Base-by-base conservation (phyloP, 2,797 vertebrate species). In the Tenualosa thibaudeaui region DNA sequence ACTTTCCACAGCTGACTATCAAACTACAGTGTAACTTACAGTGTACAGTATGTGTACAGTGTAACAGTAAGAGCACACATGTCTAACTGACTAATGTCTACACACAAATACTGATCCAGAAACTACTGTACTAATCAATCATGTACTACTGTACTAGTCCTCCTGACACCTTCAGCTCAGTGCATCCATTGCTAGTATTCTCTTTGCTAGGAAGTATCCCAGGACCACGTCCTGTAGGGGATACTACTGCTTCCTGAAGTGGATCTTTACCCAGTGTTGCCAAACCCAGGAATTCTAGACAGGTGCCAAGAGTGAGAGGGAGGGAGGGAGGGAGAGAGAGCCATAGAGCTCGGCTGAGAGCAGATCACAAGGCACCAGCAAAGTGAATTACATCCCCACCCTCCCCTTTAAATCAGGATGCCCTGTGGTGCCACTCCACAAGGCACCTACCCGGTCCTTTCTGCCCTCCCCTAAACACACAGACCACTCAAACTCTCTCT, bases 391-490 rank as follows among this genome's bases (percentile, higher is more conserved):
- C 7, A 22, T 7, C 22, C n/a, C n/a, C 56, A n/a, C 22, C 58
- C 58, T 9, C 56, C 37, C 68, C 40, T 40, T 75, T 75, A 43
- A 78, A 78, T 78, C 71, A 78, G 37, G 37, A 46, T 78, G 71
- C 71, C 71, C 40, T 19, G 10, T 78, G 19, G 71, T 46, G 71
- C 71, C 37, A 78, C 40, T 43, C 71, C 19, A 22, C 8, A 46
- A 78, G 40, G 37, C 71, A 78, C 40, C 71, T 46, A 78, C 37
- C 15, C 17, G 8, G 15, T 7, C 15, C 17, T 22, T 78, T 5
- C 54, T 19, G 6, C 51, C 1, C 17, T 8, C 54, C 54, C 54
- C 46, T 49, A 4, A 49, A 49, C 46, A 51, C 50, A 51, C 50
- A 51, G 1, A 9, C 50, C 50, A 51, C 50, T 51, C 46, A 46